Evolutionary conservation across 1,140 invertebrate genomes (phyloP), one percentile per base, ranked within the genome.

Genomic region (Antheraea pernyi): DNA sequence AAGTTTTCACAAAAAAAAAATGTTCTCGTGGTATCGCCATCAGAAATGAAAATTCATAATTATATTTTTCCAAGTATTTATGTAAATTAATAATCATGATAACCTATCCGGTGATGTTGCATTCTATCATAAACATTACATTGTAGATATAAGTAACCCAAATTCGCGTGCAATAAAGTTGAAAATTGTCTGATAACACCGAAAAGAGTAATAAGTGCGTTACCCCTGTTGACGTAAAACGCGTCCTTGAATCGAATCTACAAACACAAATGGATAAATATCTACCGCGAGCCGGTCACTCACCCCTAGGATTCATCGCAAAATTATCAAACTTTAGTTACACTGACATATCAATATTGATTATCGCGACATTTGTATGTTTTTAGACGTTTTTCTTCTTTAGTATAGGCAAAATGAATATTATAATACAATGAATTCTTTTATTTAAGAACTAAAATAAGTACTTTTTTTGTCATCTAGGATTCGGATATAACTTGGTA

Each of bases 201-300:
- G 13, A 65, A 53, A 53, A 5, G 16, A 59, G 65, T 73, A 71
- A 71, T 53, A 53, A 42, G 46, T 75, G 74, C 75, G 79, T 83
- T 81, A 79, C 73, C 75, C 71, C 65, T 67, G 64, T 66, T 88
- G 87, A 89, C 85, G 87, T 83, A 85, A 88, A 83, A 70, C 22
- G 63, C 73, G 87, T 85, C 87, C 87, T 89, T 89, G 87, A 77
- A 79, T 71, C 75, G 74, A 83, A 77, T 82, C 79, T 76, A 86
- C 77, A 82, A 82, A 82, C 82, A 82, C 84, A 85, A 84, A 84
- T 83, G 81, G 79, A 75, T 77, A 85, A 86, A 89, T 85, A 86
- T 78, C 75, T 72, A 58, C 71, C 71, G 69, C 62, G 64, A 77
- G 67, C 73, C 66, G 85, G 81, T 86, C 85, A 83, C 65, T 89